A percentile compares a stretch with the other conserved stretches of the same genome.
Conservation (phyloP, 2,797 vertebrate species). For the Podarcis siculus region DNA sequence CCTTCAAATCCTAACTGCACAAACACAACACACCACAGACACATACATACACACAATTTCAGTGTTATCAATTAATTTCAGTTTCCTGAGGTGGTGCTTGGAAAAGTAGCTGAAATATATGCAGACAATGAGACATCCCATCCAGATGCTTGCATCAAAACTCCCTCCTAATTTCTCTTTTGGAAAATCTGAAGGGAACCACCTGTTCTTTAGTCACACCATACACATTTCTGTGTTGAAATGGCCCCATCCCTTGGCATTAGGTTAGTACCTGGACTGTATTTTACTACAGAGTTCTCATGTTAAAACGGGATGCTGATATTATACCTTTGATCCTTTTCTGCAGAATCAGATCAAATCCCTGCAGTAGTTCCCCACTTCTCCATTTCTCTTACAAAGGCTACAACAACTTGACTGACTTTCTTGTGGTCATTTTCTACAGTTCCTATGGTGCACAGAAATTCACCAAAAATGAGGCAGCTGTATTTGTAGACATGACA, state of each 20-base stretch:
- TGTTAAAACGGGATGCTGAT: background rate
- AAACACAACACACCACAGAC: background rate
- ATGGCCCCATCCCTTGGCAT: background rate
- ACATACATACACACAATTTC: background rate
- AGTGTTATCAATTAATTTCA: background rate
- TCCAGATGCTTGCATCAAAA: background rate
- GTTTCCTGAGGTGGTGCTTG: background rate
- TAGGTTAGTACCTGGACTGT: background rate
- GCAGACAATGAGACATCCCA: background rate
- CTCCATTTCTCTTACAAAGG: background rate
- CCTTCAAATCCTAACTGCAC: background rate
- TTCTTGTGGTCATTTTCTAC: background rate
- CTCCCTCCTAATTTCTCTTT: background rate
- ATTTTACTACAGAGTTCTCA: background rate
- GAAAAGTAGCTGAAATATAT: background rate
- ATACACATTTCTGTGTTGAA: background rate
- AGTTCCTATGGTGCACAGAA: background rate
- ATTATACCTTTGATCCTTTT: background rate
- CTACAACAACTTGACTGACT: background rate
- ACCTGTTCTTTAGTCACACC: background rate
- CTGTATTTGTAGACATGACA: background rate
- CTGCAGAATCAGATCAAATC: background rate
- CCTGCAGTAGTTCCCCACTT: background rate
- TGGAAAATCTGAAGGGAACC: background rate
- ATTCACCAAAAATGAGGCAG: background rate